These are phyloP conservation scores for Falco biarmicus DNA, from an alignment of 2,797 vertebrate species.

Conservation along the genomic window DNA sequence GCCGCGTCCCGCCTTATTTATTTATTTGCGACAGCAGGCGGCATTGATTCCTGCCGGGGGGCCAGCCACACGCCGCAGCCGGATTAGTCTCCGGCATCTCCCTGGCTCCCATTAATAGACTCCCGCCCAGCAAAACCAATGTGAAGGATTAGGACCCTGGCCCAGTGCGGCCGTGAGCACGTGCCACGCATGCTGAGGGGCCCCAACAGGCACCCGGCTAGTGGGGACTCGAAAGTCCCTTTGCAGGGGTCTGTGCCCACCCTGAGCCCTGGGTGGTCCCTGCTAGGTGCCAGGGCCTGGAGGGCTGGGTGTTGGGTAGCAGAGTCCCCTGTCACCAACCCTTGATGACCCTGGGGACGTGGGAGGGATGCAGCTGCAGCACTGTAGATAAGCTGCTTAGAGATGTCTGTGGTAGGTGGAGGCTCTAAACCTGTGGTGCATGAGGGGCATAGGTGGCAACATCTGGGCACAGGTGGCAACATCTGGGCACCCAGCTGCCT, in stretches of 20 bases:
- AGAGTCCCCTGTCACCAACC: not conserved
- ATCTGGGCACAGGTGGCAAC: not conserved
- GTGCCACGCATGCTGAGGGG: accelerated
- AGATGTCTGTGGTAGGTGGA: not conserved
- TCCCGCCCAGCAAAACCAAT: not conserved
- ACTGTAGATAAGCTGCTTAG: slow-evolving; percentile 43
- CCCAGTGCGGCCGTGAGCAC: accelerated
- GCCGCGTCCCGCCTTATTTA: slow-evolving; percentile 43
- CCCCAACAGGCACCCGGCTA: accelerated
- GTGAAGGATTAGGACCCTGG: not conserved
- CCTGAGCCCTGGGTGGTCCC: accelerated
- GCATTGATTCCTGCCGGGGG: slow-evolving; percentile 37
- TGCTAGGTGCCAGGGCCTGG: not conserved
- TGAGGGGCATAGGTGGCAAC: not conserved
- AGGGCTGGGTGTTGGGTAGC: not conserved
- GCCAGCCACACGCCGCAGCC: not conserved
- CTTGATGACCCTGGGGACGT: not conserved
- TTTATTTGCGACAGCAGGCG: slow-evolving; percentile 44
- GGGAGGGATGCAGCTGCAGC: not conserved
- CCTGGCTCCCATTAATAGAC: not conserved
- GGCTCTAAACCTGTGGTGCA: not conserved
- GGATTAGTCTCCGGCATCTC: slow-evolving; percentile 23
- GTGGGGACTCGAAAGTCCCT: accelerated
- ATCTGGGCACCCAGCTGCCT: not conserved
- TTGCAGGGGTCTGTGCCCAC: not conserved